Conservation (phyloP, 2,113 vertebrate genomes). For the Plestiodon gilberti region DNA sequence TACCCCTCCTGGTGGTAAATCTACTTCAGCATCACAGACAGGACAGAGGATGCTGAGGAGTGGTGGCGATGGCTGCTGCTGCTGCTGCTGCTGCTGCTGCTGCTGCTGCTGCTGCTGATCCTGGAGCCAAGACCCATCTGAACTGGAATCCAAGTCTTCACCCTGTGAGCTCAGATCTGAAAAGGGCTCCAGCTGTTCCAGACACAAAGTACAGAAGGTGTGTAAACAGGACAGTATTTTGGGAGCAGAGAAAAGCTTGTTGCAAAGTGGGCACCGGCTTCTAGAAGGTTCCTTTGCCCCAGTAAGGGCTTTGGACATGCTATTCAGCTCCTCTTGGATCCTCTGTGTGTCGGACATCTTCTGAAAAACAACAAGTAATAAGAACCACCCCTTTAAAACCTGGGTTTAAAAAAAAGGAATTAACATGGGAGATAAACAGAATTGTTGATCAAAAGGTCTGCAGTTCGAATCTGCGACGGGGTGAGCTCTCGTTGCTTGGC, state of each 20-base stretch:
- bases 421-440: no score
- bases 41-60: constrained; percentile 83
- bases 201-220: constrained; percentile 86
- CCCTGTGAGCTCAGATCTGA: constrained; percentile 55
- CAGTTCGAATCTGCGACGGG: no score
- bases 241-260: constrained; percentile 78
- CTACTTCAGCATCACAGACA: constrained; percentile 86
- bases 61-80: constrained; percentile 4
- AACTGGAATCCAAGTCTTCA: constrained; percentile 42
- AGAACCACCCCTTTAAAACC: no score
- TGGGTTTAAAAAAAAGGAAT: no score
- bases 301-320: constrained; percentile 19
- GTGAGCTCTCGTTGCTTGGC: no score
- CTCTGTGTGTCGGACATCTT: constrained; percentile 55
- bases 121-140: constrained; percentile 34
- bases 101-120: constrained; percentile 5
- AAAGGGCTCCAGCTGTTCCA: constrained; percentile 80
- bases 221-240: constrained; percentile 89
- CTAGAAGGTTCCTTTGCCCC: constrained; percentile 39
- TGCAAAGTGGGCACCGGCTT: constrained; percentile 80
- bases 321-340: constrained; percentile 5
- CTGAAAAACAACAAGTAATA: constrained; percentile 12
- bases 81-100: constrained; percentile 5
- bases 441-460: no score
- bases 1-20: constrained; percentile 81